phyloP scores from a whole-genome alignment of 2,888 invertebrate genomes.

The Heliconius hortense region DNA sequence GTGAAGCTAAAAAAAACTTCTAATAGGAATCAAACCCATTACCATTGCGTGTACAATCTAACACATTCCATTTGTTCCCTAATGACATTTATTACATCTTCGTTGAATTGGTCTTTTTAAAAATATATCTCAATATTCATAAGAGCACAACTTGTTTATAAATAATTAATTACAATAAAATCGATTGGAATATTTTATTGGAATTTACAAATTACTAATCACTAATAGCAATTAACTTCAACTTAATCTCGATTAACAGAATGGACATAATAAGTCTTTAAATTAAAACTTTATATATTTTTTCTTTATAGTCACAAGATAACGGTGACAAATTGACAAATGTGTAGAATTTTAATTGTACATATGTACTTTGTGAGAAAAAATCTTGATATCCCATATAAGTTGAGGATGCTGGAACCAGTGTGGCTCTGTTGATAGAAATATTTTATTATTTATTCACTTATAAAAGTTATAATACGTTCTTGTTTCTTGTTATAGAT shows the following conservation, averaged over 20 bases:
- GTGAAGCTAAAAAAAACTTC: too few relatives aligned
- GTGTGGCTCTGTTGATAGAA: background rate
- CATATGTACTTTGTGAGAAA: background rate
- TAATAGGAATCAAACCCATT: too few relatives aligned
- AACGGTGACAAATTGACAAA: conserved; percentile 3
- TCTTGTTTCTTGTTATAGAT: background rate
- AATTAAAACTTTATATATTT: background rate
- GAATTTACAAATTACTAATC: background rate
- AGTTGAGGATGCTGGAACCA: background rate
- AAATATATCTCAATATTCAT: background rate
- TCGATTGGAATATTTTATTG: background rate
- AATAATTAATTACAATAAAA: background rate
- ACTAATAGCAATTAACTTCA: background rate
- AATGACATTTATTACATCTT: too few relatives aligned
- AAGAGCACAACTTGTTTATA: background rate
- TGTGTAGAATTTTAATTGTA: conserved; percentile 17
- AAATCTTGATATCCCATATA: conserved; percentile 15
- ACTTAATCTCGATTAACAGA: conserved; percentile 3
- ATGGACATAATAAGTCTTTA: background rate
- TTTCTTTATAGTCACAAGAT: background rate
- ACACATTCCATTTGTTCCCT: too few relatives aligned
- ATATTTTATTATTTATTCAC: background rate
- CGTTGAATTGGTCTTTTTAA: background rate
- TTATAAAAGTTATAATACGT: background rate
- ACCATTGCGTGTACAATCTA: too few relatives aligned